Evolutionary conservation across 1,140 invertebrate genomes (phyloP), one percentile per base, ranked within the genome.

Genomic region (Parapsyche elsis): DNA sequence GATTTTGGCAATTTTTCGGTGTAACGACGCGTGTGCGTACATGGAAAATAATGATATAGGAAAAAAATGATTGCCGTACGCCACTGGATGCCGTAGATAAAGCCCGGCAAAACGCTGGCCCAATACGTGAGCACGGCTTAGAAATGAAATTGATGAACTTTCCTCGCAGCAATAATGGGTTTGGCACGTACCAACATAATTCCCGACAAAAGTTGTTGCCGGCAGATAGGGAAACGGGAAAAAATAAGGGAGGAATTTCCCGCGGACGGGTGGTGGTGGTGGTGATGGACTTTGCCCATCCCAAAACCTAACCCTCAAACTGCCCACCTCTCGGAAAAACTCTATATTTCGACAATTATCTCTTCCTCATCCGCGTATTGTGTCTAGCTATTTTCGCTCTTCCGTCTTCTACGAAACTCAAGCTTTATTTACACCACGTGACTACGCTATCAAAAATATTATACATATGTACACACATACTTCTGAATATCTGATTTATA

Each of bases 121-220:
- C 81, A 81, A 81, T 83, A 83, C 81, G 81, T 83, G 81, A 83
- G 81, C 81, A 80, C 80, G 82, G 78, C 82, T 83, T 81, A 83
- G 82, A 83, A 83, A 83, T 83, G 82, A 83, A 83, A 83, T 83
- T 83, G 82, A 83, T 83, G 82, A 83, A 83, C 82, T 83, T 83
- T 83, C 82, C 80, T 83, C 82, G 87, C 87, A 87, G 87, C 88
- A 89, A 89, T 89, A 89, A 89, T 89, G 88, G 88, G 87, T 89
- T 89, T 88, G 87, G 88, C 88, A 89, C 88, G 88, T 89, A 88
- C 88, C 88, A 86, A 88, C 88, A 89, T 89, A 89, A 89, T 89
- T 89, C 87, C 87, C 86, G 85, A 86, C 88, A 87, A 89, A 89
- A 89, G 87, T 89, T 89, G 81, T 83, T 83, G 81, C 81, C 79